Base-by-base conservation (phyloP, 1,140 invertebrate species). In the Drosophila equinoxialis region DNA sequence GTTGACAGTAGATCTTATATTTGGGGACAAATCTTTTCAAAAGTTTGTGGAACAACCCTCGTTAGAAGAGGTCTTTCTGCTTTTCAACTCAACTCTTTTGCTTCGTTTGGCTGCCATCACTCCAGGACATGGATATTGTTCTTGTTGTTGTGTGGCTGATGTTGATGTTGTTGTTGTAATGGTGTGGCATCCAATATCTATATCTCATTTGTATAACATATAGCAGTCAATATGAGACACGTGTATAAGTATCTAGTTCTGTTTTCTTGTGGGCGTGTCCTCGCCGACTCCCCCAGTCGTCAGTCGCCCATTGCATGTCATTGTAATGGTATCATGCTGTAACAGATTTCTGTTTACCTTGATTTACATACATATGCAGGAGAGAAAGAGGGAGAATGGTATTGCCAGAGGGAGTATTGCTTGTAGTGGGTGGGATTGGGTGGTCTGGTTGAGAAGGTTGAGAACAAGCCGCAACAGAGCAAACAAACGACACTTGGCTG, bases 131-230 rank as follows among this genome's bases (percentile, higher is more conserved):
- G 63, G 58, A 37, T 65, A 35, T 20, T 57, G 55, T 55, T 68
- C 30, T 30, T 55, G 45, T 35, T 60, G 39, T 30, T 51, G 67
- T 20, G 72, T 39, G 42, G 66, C 14, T 73, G 71, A 33, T 64
- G 68, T 6, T 23, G 33, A 33, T 64, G 68, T 6, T 23, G 33
- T 59, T 59, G 62, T 68, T 68, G 60, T 68, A 77, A 55, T 74
- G 78, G 66, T 68, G 71, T n/a, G 80, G 80, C 83, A 87, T 89
- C 83, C 83, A 87, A 51, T 20, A 51, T 51, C 45, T 51, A 51
- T 87, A 87, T 78, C 84, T 70, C 84, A 87, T 87, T 89, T 89
- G 83, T 89, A 84, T 84, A 80, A 84, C 84, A 89, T 84, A 87
- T 79, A 76, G 79, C 65, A 89, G 79, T 86, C 79, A 86, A 86